Evolutionary conservation across 2,113 vertebrate species (phyloP).

Genomic region (Bucco capensis): DNA sequence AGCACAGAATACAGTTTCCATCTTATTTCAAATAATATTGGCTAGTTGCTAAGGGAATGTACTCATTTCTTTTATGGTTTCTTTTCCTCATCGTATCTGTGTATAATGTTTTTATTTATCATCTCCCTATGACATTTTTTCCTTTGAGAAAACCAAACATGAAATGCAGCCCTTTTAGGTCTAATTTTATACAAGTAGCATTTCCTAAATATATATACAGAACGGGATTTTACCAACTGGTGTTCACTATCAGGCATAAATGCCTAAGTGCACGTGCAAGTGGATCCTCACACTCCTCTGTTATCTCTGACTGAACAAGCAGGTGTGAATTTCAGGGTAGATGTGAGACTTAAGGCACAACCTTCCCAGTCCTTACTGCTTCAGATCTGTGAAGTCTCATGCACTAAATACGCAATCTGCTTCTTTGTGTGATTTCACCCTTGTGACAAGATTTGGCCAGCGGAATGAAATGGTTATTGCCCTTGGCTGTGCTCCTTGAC

Average conservation of each 20-base stretch:
- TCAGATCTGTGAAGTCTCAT: neutral
- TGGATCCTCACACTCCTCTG: neutral
- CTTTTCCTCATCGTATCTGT: constrained; percentile 47
- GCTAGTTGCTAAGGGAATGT: constrained; percentile 44
- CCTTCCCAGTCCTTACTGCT: neutral
- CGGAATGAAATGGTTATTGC: neutral
- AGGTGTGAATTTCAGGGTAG: neutral
- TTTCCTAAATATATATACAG: constrained; percentile 61
- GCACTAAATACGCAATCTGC: neutral
- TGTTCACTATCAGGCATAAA: neutral
- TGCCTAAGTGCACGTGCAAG: neutral
- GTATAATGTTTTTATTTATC: constrained; percentile 50
- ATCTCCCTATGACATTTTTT: constrained; percentile 39
- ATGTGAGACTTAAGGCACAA: neutral
- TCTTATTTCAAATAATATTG: constrained; percentile 43
- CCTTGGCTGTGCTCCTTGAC: neutral
- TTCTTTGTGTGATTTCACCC: neutral
- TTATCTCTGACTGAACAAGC: neutral
- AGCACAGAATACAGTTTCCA: neutral
- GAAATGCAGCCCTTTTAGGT: constrained; percentile 9
- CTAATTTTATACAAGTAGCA: constrained; percentile 29
- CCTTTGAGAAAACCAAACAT: constrained; percentile 1
- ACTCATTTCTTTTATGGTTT: neutral
- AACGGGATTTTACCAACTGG: neutral
- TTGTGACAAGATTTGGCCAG: accelerated